phyloP scores from a whole-genome alignment of 2,797 vertebrate species.

The Kryptopterus vitreolus region DNA sequence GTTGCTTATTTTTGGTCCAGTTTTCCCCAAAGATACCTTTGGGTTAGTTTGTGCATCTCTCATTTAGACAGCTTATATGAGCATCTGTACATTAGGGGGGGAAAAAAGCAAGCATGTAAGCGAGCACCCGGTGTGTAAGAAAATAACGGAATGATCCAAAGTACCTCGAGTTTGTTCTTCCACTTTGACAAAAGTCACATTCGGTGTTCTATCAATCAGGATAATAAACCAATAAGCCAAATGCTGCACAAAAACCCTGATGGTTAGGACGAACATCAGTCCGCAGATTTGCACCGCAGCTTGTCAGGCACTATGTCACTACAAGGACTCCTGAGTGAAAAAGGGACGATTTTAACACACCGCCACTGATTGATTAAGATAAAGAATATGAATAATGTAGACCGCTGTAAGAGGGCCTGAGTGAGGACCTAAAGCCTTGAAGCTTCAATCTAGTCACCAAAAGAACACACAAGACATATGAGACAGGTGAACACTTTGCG shows the following conservation, averaged over 20 bases:
- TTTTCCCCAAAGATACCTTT: too few relatives aligned
- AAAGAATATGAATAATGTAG: not conserved
- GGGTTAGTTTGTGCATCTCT: too few relatives aligned
- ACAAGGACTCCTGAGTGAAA: conserved; percentile 1
- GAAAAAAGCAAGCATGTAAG: not conserved
- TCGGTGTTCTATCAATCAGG: not conserved
- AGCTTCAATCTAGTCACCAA: conserved; percentile 12
- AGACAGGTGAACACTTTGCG: conserved; percentile 35
- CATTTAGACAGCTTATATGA: too few relatives aligned
- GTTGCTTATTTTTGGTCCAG: too few relatives aligned
- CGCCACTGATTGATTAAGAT: not conserved
- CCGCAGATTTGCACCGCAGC: conserved; percentile 18
- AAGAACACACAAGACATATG: conserved; percentile 16
- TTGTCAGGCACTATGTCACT: conserved; percentile 4
- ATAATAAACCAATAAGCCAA: not conserved
- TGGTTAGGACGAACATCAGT: not conserved
- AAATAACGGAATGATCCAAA: not conserved
- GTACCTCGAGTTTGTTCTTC: not conserved
- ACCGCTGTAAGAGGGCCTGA: not conserved
- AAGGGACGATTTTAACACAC: not conserved
- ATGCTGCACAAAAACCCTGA: not conserved
- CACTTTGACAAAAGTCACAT: not conserved
- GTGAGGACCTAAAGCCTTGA: conserved; percentile 12
- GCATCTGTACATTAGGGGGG: not conserved
- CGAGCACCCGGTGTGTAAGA: not conserved